These are phyloP conservation scores for Phyllotis vaccarum DNA, from an alignment of 2,797 vertebrate species.

Conservation along the genomic window DNA sequence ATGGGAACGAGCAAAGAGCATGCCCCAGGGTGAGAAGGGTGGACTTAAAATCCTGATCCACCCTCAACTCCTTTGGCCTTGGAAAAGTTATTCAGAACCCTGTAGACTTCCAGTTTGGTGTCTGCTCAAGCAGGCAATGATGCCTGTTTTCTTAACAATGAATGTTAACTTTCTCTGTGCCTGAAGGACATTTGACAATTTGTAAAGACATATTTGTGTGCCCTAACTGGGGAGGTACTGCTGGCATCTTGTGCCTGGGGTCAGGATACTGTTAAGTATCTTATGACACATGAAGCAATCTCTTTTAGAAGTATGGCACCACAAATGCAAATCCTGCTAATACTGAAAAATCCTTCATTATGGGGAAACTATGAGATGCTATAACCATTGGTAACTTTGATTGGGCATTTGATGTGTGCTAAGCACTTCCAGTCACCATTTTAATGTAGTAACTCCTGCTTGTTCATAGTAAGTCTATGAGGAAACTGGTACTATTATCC, in stretches of 20 bases:
- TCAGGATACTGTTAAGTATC: neutral
- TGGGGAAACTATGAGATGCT: neutral
- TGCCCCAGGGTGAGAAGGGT: neutral
- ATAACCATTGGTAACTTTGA: neutral
- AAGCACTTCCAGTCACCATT: neutral
- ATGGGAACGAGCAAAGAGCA: neutral
- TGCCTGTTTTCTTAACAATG: neutral
- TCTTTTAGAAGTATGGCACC: neutral
- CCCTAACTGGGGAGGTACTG: neutral
- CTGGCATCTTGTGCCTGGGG: neutral
- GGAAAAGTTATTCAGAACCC: neutral
- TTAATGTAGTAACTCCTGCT: neutral
- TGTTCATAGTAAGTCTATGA: neutral
- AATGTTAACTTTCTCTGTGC: neutral
- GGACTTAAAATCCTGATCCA: neutral
- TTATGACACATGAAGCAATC: neutral
- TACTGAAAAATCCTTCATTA: neutral
- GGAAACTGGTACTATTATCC: neutral
- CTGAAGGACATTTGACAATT: neutral
- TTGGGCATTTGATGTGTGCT: neutral
- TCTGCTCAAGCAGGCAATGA: neutral
- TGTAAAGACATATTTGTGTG: constrained; percentile 3
- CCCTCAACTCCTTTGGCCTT: neutral
- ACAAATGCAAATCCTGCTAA: neutral
- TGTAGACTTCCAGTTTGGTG: neutral